Base-by-base conservation (phyloP, 2,888 invertebrate genomes). In the Anoplius nigerrimus region DNA sequence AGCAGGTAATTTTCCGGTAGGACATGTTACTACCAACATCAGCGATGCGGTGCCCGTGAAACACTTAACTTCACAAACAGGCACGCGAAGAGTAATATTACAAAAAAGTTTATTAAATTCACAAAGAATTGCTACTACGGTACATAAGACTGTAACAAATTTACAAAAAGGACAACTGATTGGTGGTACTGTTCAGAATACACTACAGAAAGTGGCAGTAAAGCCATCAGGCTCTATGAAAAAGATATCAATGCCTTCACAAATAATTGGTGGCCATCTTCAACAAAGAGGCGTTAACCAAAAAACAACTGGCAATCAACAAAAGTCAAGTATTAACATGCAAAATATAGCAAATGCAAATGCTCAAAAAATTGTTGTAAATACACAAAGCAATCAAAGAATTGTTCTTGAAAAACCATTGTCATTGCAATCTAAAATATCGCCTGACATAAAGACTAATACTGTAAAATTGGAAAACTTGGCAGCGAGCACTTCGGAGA, bases 381-480 rank as follows among this genome's bases (percentile, higher is more conserved):
- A 75, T 20, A 62, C 77, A 5, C 81, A 80, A 45, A 83, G 71
- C 48, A 76, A 78, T 60, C 85, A 85, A 60, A 75, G 85, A 46
- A 70, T 85, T 58, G 82, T 85, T 2, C 56, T 85, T 8, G 84
- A 83, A 46, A 82, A 84, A 52, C 24, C 69, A 1, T 21, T 64
- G 0, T 34, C 45, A 0, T 75, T 70, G 52, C 63, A 62, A 20
- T 13, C n/a, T 5, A 84, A 81, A 64, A 80, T 74, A 11, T 34
- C 72, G 52, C 59, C 75, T 0, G 66, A 84, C 5, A 68, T 86
- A 15, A 89, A 89, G 65, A 89, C 89, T 2, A 89, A 89, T 60
- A 83, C 89, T 20, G 90, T 91, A 20, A 86, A 86, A 63, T 86
- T 91, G 62, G 90, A 90, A 74, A 90, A 91, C 82, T 83, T 91